Evolutionary conservation across 2,888 invertebrate genomes (phyloP).

Genomic region (Malthinus flaveolus): DNA sequence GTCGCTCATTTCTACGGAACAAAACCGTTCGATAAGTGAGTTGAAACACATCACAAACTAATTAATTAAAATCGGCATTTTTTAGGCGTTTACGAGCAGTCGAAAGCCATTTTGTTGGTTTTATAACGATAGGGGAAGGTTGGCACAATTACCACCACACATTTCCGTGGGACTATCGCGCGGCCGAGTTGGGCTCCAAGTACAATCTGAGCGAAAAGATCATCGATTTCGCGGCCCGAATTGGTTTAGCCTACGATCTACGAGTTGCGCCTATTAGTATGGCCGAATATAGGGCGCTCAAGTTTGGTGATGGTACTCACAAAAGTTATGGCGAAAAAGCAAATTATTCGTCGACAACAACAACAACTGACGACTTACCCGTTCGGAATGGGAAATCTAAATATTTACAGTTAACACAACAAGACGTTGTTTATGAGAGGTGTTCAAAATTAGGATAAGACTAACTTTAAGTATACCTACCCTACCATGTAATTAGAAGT

Average conservation of each 20-base stretch:
- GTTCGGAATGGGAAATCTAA: no score
- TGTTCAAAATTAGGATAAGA: no score
- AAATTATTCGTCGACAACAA: no score
- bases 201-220: conserved; percentile 65
- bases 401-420: no score
- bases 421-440: no score
- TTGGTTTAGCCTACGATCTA: conserved; percentile 68
- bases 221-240: conserved; percentile 62
- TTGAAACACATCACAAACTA: conserved; percentile 6
- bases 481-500: no score
- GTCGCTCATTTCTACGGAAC: conserved; percentile 79
- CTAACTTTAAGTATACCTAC: no score
- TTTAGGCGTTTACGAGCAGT: conserved; percentile 63
- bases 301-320: conserved; percentile 70
- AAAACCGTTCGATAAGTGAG: conserved; percentile 75
- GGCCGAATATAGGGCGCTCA: conserved; percentile 61
- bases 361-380: no score
- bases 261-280: conserved; percentile 54
- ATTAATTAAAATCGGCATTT: conserved; percentile 25
- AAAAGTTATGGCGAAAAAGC: conserved; percentile 34
- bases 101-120: conserved; percentile 65
- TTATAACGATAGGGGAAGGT: conserved; percentile 66
- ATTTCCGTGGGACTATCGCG: conserved; percentile 70
- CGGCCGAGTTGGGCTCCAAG: conserved; percentile 59
- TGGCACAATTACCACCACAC: conserved; percentile 82